These are phyloP conservation scores for Leptopilina syphax DNA, from an alignment of 2,888 invertebrate genomes.

Conservation along the genomic window DNA sequence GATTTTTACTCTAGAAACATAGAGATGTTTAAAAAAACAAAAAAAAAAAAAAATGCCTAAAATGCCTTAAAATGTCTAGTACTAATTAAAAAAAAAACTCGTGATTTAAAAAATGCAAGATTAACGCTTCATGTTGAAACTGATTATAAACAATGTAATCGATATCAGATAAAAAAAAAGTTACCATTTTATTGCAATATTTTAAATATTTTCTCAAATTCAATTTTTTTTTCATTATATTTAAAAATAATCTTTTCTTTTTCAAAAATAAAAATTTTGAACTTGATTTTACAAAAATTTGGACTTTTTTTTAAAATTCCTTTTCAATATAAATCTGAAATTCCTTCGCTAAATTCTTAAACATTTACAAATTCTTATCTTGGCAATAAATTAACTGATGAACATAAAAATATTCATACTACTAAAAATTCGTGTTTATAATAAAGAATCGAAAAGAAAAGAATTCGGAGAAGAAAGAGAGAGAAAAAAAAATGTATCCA, in stretches of 20 bases:
- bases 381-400: slow-evolving; percentile 10
- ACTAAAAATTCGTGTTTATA: too few relatives aligned
- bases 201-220: neutral
- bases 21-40: too few relatives aligned
- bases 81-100: slow-evolving; percentile 2
- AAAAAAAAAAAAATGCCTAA: too few relatives aligned
- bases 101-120: slow-evolving; percentile 16
- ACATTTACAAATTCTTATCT: slow-evolving; percentile 24
- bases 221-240: neutral
- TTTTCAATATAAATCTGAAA: neutral
- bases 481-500: neutral
- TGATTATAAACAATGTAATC: slow-evolving; percentile 28
- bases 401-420: slow-evolving; percentile 2
- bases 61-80: neutral
- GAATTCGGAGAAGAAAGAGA: neutral
- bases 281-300: too few relatives aligned
- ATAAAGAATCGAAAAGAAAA: too few relatives aligned
- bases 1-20: neutral
- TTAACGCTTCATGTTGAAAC: slow-evolving; percentile 18
- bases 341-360: slow-evolving; percentile 8
- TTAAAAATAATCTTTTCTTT: too few relatives aligned
- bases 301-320: too few relatives aligned
- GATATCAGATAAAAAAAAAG: slow-evolving; percentile 23
- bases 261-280: too few relatives aligned
- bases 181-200: slow-evolving; percentile 13